A percentile compares a stretch with the other conserved stretches of the same genome.
phyloP scores from a whole-genome alignment of 1,140 invertebrate species.

The Bombyx mori region DNA sequence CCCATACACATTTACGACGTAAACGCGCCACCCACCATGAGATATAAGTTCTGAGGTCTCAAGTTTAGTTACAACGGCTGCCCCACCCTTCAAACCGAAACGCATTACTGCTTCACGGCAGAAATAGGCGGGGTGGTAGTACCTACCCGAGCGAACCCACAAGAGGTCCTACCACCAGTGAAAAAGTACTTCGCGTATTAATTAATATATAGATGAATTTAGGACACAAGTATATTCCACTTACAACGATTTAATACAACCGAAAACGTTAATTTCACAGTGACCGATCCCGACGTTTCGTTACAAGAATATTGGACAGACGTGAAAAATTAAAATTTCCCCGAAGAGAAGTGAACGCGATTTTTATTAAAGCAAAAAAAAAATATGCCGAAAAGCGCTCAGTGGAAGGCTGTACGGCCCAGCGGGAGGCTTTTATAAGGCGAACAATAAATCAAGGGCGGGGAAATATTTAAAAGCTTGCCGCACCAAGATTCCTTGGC shows the following conservation, averaged over 20 bases:
- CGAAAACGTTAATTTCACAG: constrained; percentile 37
- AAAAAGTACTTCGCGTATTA: too few relatives aligned
- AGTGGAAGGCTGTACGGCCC: constrained; percentile 39
- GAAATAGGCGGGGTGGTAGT: too few relatives aligned
- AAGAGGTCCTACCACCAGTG: too few relatives aligned
- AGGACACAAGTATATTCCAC: too few relatives aligned
- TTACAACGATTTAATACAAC: neutral
- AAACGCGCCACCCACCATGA: too few relatives aligned
- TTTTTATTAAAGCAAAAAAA: constrained; percentile 62
- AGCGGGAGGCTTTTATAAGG: constrained; percentile 60
- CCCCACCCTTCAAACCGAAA: too few relatives aligned
- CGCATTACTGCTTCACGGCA: too few relatives aligned
- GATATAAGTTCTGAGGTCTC: too few relatives aligned
- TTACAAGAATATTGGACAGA: constrained; percentile 42
- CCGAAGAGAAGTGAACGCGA: constrained; percentile 39
- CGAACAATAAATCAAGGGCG: constrained; percentile 59
- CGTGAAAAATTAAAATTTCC: constrained; percentile 52
- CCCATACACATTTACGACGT: too few relatives aligned
- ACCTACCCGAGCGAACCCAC: too few relatives aligned
- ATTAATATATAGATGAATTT: too few relatives aligned
- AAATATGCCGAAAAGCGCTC: constrained; percentile 54
- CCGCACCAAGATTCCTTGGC: constrained; percentile 38
- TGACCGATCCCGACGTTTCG: constrained; percentile 26
- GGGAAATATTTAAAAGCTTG: constrained; percentile 64
- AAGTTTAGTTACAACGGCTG: too few relatives aligned